Evolutionary conservation across 2,888 invertebrate species (phyloP).

Genomic region (Phymatocera aterrima): DNA sequence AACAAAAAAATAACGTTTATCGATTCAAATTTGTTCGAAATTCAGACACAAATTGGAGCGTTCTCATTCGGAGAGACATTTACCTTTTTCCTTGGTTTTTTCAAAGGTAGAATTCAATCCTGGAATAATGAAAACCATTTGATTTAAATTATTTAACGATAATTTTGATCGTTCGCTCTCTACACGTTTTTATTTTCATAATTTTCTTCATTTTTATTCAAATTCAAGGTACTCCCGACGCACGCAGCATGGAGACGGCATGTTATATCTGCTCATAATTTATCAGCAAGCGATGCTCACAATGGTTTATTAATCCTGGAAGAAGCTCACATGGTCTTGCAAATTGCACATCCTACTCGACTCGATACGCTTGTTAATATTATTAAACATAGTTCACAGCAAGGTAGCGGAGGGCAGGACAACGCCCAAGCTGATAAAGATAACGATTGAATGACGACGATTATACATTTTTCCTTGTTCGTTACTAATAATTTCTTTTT

Average conservation of each 20-base stretch:
- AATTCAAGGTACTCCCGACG: slow-evolving; percentile 74
- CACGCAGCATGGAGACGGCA: slow-evolving; percentile 80
- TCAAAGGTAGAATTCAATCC: no score
- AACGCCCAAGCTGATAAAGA: slow-evolving; percentile 53
- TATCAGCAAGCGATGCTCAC: slow-evolving; percentile 78
- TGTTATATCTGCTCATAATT: slow-evolving; percentile 78
- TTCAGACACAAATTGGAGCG: no score
- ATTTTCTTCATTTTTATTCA: not conserved
- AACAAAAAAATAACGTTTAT: no score
- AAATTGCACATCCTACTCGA: slow-evolving; percentile 63
- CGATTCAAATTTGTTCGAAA: no score
- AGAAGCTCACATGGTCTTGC: slow-evolving; percentile 80
- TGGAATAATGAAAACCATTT: not conserved
- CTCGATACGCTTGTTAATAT: slow-evolving; percentile 64
- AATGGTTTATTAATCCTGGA: slow-evolving; percentile 80
- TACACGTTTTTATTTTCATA: not conserved
- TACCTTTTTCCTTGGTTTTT: no score
- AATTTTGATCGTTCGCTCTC: not conserved
- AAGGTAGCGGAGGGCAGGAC: slow-evolving; percentile 49
- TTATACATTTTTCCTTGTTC: not conserved
- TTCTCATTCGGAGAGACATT: no score
- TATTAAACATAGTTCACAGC: slow-evolving; percentile 64
- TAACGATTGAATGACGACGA: slow-evolving; percentile 15
- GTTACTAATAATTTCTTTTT: no score
- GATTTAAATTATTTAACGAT: not conserved